Base-by-base conservation (phyloP, 2,888 invertebrate species). In the Panopea generosa region DNA sequence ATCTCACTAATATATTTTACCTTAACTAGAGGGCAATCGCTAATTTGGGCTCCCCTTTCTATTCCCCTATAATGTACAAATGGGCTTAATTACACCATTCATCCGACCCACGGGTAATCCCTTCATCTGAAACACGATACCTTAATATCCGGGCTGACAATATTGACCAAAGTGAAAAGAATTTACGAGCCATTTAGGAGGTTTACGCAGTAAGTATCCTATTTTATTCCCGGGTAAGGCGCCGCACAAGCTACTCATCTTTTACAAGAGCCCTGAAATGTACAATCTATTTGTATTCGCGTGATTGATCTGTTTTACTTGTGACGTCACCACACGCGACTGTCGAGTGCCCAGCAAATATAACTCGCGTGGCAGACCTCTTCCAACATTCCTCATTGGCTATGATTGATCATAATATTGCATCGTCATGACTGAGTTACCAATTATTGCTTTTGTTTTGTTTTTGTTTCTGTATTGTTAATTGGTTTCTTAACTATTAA, bases 1-100 rank as follows among this genome's bases (percentile, higher is more conserved):
- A 67, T 67, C 57, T 66, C 22, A 49, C 33, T 52, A 57, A 67
- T 50, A 59, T 59, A 67, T 59, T 67, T 67, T 33, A 50, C 59
- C 47, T 61, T 40, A 67, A 67, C 49, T 59, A 67, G 59, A 67
- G 57, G 52, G 57, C 24, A 50, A 67, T 38, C 57, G 29, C 26
- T 40, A 49, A 59, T 67, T 57, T 59, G 47, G 57, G 57, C 59
- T 57, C 50, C 20, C 18, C 27, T 59, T 59, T 59, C 52, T 52
- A 6, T 49, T 52, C 33, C 27, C 50, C 33, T 50, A 50, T 40
- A 18, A 56, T 22, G 24, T 49, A 22, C 38, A 33, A 66, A 56
- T 56, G 33, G 43, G n/a, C 29, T 66, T 66, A 66, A 66, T 66
- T 33, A 33, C 33, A 33, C 33, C 4, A 33, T 33, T 33, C 33